Conservation (phyloP, 2,113 vertebrate genomes). For the Rhinopomastus cyanomelas region DNA sequence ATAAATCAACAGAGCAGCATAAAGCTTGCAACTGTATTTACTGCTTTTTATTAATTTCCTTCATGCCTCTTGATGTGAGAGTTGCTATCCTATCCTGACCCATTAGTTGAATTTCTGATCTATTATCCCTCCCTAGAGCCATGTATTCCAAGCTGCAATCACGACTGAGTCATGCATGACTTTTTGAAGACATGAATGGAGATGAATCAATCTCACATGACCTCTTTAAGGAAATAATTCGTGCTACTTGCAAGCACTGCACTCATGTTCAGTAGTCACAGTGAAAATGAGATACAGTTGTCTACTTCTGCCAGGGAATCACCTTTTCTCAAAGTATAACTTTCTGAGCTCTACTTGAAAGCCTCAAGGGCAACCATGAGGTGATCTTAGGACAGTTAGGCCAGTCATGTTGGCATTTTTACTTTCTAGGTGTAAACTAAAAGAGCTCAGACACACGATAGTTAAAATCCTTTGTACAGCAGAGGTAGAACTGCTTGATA, state of each 20-base stretch:
- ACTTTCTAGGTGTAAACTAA: not conserved
- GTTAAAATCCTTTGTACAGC: not conserved
- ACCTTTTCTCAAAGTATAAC: not conserved
- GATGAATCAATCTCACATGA: not conserved
- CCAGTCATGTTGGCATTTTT: not conserved
- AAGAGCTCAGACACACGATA: not conserved
- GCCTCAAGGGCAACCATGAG: not conserved
- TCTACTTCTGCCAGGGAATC: not conserved
- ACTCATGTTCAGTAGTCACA: not conserved
- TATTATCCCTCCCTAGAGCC: not conserved
- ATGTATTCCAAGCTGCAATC: not conserved
- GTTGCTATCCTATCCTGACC: not conserved
- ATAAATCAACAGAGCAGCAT: not conserved
- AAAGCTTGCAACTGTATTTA: not conserved
- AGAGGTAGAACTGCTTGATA: not conserved
- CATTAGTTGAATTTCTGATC: not conserved
- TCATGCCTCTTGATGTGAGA: not conserved
- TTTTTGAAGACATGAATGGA: not conserved
- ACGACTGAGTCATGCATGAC: not conserved
- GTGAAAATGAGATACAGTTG: not conserved
- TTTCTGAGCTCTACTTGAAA: not conserved
- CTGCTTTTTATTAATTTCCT: not conserved
- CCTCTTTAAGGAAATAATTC: not conserved
- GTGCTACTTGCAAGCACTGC: not conserved
- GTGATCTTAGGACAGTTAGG: not conserved